A percentile compares a stretch with the other conserved stretches of the same genome.
Conservation (phyloP, 1,140 invertebrate genomes). For the Doryteuthis pealeii region DNA sequence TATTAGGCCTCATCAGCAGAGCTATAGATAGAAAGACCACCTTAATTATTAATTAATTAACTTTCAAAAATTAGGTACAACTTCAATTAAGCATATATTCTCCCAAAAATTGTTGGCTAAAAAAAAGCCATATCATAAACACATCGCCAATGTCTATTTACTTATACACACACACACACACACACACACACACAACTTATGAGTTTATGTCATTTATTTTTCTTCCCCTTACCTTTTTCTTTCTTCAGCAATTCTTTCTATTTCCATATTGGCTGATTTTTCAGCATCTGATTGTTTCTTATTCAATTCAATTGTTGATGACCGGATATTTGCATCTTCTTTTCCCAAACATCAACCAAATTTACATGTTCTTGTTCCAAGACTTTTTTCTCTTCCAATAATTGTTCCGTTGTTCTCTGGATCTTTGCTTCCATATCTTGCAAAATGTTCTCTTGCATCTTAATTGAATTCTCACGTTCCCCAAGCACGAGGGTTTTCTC, state of each 20-base stretch:
- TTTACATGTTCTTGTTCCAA: background rate
- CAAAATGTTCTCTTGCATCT: slow-evolving; percentile 2
- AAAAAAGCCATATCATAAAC: too few relatives aligned
- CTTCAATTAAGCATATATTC: too few relatives aligned
- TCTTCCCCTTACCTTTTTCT: slow-evolving; percentile 38
- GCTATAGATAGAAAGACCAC: too few relatives aligned
- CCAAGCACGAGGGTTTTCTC: slow-evolving; percentile 9
- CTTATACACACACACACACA: too few relatives aligned
- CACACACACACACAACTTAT: too few relatives aligned
- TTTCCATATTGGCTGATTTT: slow-evolving; percentile 26
- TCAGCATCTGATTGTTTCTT: slow-evolving; percentile 29
- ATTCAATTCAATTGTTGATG: slow-evolving; percentile 25
- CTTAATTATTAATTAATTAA: too few relatives aligned
- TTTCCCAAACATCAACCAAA: background rate
- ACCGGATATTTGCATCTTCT: slow-evolving; percentile 18
- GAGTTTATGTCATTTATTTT: too few relatives aligned
- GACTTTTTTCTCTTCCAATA: background rate
- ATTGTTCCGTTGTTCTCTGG: background rate
- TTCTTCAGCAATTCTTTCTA: slow-evolving; percentile 34
- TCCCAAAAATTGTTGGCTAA: too few relatives aligned
- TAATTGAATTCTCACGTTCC: slow-evolving; percentile 15
- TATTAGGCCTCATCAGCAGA: too few relatives aligned
- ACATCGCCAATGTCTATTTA: too few relatives aligned
- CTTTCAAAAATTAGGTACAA: too few relatives aligned
- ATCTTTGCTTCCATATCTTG: slow-evolving; percentile 11